Evolutionary conservation across 64 coral and sea anemone genomes (phyloP).

Genomic region (Cladopsammia gracilis): DNA sequence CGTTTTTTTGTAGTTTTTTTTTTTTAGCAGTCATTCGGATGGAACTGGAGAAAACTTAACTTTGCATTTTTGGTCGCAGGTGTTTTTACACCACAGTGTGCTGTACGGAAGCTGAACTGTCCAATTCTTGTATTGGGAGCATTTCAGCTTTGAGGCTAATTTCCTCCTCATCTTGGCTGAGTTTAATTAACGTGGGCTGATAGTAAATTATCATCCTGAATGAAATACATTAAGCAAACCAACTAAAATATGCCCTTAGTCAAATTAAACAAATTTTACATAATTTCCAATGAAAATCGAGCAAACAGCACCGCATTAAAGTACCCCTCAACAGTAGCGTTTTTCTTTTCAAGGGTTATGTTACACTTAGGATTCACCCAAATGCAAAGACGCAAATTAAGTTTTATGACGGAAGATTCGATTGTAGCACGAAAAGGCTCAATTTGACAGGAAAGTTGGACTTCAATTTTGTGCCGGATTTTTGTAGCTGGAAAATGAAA

Average conservation of each 20-base stretch:
- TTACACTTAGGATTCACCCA: too few species aligned
- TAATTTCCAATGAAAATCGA: not conserved
- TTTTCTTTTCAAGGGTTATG: not conserved
- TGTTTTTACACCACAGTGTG: not conserved
- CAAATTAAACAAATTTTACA: not conserved
- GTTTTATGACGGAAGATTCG: too few species aligned
- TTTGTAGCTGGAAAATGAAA: not conserved
- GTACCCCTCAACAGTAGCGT: not conserved
- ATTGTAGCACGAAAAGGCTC: not conserved
- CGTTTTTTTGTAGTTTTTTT: not conserved
- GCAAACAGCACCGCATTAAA: not conserved
- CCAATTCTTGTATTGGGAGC: not conserved
- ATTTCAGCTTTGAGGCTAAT: slow-evolving; percentile 10
- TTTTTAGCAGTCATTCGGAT: not conserved
- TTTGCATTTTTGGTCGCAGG: not conserved
- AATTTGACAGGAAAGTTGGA: not conserved
- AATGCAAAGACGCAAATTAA: too few species aligned
- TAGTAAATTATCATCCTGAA: not conserved
- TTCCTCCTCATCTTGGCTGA: not conserved
- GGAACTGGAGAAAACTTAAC: too few species aligned
- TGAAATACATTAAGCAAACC: not conserved
- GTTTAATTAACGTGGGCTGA: not conserved
- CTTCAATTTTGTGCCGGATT: too few species aligned
- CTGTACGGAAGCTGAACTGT: not conserved
- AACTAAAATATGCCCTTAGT: not conserved